These are phyloP conservation scores for Scaptomyza montana DNA, from an alignment of 1,140 invertebrate species.

Conservation along the genomic window DNA sequence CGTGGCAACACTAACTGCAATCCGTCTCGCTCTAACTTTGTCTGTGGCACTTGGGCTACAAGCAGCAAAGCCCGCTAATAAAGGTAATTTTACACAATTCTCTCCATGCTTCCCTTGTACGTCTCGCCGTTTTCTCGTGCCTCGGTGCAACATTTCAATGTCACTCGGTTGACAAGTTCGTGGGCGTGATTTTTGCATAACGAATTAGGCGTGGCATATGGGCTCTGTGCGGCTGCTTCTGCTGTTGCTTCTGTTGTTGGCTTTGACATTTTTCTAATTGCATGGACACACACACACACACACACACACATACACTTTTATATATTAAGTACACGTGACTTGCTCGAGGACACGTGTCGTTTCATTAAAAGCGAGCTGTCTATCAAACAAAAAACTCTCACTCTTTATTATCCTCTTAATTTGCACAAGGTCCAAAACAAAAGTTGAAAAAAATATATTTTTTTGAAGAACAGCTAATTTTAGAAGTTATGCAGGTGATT, in stretches of 20 bases:
- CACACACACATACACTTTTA: slow-evolving; percentile 1
- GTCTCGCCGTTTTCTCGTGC: not conserved
- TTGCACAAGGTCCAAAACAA: no score
- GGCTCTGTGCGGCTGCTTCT: slow-evolving; percentile 12
- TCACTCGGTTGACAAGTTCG: slow-evolving; percentile 57
- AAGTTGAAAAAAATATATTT: not conserved
- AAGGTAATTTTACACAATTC: slow-evolving; percentile 63
- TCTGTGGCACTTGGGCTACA: not conserved
- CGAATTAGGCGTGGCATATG: slow-evolving; percentile 15
- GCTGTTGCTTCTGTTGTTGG: slow-evolving; percentile 37
- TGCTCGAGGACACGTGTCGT: slow-evolving; percentile 43
- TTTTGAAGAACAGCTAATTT: not conserved
- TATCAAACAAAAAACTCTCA: slow-evolving; percentile 14
- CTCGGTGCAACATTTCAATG: slow-evolving; percentile 61
- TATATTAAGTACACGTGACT: slow-evolving; percentile 11
- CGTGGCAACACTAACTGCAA: slow-evolving; percentile 35
- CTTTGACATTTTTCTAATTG: slow-evolving; percentile 74
- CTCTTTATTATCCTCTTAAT: not conserved
- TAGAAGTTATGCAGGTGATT: no score
- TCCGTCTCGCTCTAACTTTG: not conserved
- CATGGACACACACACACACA: slow-evolving; percentile 23
- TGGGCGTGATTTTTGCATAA: slow-evolving; percentile 38
- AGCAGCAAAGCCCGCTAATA: slow-evolving; percentile 54
- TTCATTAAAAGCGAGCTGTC: slow-evolving; percentile 32
- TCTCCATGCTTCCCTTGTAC: not conserved